phyloP scores from a whole-genome alignment of 2,888 invertebrate genomes.

The Meandrusa payeni region DNA sequence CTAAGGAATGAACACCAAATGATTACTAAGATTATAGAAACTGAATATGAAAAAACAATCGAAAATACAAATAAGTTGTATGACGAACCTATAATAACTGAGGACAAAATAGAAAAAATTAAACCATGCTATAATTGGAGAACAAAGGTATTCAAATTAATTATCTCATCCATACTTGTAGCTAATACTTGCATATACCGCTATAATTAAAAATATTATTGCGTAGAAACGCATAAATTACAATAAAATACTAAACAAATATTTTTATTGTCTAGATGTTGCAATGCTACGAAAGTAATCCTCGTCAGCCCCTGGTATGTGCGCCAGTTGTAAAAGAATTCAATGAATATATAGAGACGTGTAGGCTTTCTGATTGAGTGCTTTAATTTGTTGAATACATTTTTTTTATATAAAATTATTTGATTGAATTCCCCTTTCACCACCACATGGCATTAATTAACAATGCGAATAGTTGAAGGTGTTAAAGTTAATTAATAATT shows the following conservation, averaged over 20 bases:
- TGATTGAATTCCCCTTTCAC: too few species aligned
- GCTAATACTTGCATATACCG: too few species aligned
- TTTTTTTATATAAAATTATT: too few species aligned
- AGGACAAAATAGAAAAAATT: conserved; percentile 54
- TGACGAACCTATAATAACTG: conserved; percentile 44
- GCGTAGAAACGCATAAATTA: neutral
- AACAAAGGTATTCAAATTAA: conserved; percentile 62
- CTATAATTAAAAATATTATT: neutral
- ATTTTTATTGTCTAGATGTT: conserved; percentile 51
- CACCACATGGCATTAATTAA: too few species aligned
- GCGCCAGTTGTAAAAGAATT: conserved; percentile 63
- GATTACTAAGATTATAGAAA: conserved; percentile 66
- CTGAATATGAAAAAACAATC: conserved; percentile 63
- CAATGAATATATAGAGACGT: conserved; percentile 56
- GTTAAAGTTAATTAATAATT: too few species aligned
- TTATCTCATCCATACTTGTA: too few species aligned
- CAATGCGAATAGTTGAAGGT: too few species aligned
- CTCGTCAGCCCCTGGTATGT: conserved; percentile 61
- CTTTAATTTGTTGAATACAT: too few species aligned
- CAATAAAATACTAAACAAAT: conserved; percentile 4
- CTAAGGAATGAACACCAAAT: conserved; percentile 63
- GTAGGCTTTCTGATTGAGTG: conserved; percentile 47
- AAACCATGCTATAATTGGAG: conserved; percentile 65
- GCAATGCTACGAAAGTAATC: conserved; percentile 69
- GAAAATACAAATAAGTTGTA: conserved; percentile 48